A percentile compares a stretch with the other conserved stretches of the same genome.
These are phyloP conservation scores for Troides helena DNA, from an alignment of 2,888 invertebrate species.

Conservation along the genomic window DNA sequence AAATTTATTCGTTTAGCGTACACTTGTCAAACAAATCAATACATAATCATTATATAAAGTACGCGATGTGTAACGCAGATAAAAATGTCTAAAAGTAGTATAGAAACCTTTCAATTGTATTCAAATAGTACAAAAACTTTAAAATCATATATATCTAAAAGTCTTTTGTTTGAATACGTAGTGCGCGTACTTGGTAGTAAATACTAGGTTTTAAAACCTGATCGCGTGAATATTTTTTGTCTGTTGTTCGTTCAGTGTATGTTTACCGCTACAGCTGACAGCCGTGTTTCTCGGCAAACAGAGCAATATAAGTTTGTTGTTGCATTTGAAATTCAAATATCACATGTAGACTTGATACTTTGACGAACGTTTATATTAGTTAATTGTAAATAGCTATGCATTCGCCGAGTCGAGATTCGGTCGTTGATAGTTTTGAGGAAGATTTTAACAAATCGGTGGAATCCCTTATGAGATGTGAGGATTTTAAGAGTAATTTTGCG, in stretches of 20 bases:
- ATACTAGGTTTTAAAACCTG: too few relatives aligned
- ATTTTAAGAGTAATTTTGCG: conserved; percentile 75
- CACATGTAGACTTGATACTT: conserved; percentile 46
- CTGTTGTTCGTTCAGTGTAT: conserved; percentile 39
- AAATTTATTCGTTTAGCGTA: too few relatives aligned
- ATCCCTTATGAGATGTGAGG: conserved; percentile 73
- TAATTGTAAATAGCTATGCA: conserved; percentile 47
- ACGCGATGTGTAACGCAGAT: too few relatives aligned
- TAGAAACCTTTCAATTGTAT: too few relatives aligned
- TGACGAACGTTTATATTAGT: conserved; percentile 43
- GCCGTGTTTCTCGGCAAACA: conserved; percentile 36
- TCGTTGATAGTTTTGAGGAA: conserved; percentile 47
- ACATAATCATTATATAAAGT: too few relatives aligned
- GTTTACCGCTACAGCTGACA: conserved; percentile 40
- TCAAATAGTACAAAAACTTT: too few relatives aligned
- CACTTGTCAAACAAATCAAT: too few relatives aligned
- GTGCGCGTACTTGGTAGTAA: too few relatives aligned
- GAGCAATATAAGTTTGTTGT: conserved; percentile 38
- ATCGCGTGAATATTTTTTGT: too few relatives aligned
- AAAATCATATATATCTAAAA: too few relatives aligned
- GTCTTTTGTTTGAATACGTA: too few relatives aligned
- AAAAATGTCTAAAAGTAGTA: too few relatives aligned
- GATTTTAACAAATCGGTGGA: conserved; percentile 70
- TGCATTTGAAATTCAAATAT: conserved; percentile 40
- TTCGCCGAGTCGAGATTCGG: conserved; percentile 47